A percentile compares a stretch with the other conserved stretches of the same genome.
phyloP scores from a whole-genome alignment of 2,113 vertebrate genomes.

The Labeo rohita region DNA sequence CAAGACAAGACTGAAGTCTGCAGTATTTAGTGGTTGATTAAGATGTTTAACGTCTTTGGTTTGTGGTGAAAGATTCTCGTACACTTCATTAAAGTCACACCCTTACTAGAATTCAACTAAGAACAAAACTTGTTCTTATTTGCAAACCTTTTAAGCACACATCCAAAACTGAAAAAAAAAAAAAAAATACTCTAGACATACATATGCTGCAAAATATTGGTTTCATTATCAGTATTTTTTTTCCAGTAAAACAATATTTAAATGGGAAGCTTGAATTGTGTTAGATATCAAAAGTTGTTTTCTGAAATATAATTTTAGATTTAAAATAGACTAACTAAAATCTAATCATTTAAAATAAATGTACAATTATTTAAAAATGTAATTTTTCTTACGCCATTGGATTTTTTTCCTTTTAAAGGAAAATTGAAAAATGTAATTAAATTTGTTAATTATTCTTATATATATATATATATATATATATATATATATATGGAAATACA shows the following conservation, averaged over 20 bases:
- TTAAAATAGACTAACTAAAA: not conserved
- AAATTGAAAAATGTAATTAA: no score
- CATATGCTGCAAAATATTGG: not conserved
- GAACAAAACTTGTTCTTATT: not conserved
- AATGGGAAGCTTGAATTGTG: not conserved
- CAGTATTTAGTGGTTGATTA: not conserved
- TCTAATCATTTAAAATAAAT: not conserved
- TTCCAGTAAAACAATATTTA: not conserved
- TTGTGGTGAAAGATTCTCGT: slow-evolving; percentile 11
- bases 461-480: no score
- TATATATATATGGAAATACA: no score
- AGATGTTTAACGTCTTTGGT: slow-evolving; percentile 9
- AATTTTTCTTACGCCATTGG: no score
- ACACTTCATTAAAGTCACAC: slow-evolving; percentile 10
- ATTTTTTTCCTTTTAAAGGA: no score
- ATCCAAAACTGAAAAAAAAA: not conserved
- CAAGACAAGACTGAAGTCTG: not conserved
- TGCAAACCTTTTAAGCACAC: not conserved
- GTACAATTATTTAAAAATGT: no score
- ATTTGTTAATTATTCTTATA: no score
- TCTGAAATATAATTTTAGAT: not conserved
- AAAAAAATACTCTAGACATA: not conserved
- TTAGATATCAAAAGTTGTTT: not conserved
- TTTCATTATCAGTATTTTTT: not conserved
- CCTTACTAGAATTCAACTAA: not conserved